A percentile compares a stretch with the other conserved stretches of the same genome.
These are phyloP conservation scores for Engraulis encrasicolus DNA, from an alignment of 2,113 vertebrate genomes.

Conservation along the genomic window DNA sequence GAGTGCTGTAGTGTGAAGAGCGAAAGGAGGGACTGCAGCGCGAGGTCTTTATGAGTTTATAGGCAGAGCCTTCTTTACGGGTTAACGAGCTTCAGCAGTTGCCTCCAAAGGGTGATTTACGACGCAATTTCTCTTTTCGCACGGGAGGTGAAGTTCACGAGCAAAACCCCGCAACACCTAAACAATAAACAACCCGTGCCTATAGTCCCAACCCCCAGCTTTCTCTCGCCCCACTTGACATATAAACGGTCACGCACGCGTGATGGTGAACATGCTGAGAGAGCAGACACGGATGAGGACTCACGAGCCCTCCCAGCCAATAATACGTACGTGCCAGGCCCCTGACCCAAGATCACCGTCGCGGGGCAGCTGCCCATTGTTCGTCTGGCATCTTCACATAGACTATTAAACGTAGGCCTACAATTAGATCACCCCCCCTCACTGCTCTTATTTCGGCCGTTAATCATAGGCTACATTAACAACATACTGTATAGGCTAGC, in stretches of 20 bases:
- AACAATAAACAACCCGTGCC: neutral
- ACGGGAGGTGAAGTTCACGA: neutral
- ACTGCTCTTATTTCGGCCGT: neutral
- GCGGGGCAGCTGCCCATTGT: neutral
- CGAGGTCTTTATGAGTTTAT: constrained; percentile 13
- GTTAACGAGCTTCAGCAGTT: neutral
- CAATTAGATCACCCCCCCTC: neutral
- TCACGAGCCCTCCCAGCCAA: neutral
- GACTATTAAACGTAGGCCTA: too few relatives aligned
- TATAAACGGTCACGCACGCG: neutral
- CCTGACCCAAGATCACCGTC: neutral
- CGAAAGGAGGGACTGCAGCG: neutral
- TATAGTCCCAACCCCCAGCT: neutral
- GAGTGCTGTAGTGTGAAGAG: neutral
- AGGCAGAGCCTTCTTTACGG: constrained; percentile 1
- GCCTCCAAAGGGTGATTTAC: neutral
- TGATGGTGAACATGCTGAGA: neutral
- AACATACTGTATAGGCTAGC: too few relatives aligned
- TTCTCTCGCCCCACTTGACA: neutral
- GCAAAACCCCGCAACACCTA: neutral
- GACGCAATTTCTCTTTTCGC: neutral
- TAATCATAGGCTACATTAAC: too few relatives aligned
- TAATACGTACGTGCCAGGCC: neutral
- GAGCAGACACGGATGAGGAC: neutral
- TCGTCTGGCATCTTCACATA: neutral